Evolutionary conservation across 2,797 vertebrate species (phyloP).

Genomic region (Champsocephalus esox): DNA sequence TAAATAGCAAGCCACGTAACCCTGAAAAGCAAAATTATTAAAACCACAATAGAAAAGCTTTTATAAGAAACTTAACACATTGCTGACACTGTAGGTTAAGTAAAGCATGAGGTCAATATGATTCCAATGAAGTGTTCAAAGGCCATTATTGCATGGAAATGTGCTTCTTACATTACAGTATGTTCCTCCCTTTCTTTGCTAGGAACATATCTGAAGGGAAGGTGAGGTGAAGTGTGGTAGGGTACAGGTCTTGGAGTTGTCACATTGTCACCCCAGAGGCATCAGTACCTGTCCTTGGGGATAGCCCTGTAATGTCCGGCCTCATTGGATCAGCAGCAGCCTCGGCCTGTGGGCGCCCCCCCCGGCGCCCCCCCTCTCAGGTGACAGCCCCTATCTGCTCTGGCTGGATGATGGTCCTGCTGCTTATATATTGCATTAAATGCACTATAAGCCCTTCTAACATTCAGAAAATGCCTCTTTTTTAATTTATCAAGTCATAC

Average conservation of each 20-base stretch:
- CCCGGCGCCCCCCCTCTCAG: constrained; percentile 60
- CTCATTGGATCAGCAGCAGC: constrained; percentile 81
- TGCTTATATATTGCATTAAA: constrained; percentile 38
- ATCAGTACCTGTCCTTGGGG: constrained; percentile 70
- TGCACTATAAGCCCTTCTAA: constrained; percentile 3
- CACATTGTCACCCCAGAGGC: constrained; percentile 65
- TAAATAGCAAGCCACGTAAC: constrained; percentile 17
- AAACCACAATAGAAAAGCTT: not conserved
- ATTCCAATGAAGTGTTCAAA: constrained; percentile 16
- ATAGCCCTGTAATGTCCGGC: constrained; percentile 77
- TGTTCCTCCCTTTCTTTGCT: constrained; percentile 23
- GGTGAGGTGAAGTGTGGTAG: constrained; percentile 50
- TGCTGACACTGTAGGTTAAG: not conserved
- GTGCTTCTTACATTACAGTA: not conserved
- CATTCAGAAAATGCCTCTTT: constrained; percentile 4
- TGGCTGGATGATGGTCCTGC: constrained; percentile 63
- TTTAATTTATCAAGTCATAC: not conserved
- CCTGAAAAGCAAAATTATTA: not conserved
- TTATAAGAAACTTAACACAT: constrained; percentile 8
- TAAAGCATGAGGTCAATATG: not conserved
- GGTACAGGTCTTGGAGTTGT: constrained; percentile 70
- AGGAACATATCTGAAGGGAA: constrained; percentile 53
- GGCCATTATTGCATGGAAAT: not conserved
- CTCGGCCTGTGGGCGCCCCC: constrained; percentile 65
- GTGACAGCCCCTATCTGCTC: constrained; percentile 80